phyloP scores from a whole-genome alignment of 2,888 invertebrate species.

The Drosophila formosana region DNA sequence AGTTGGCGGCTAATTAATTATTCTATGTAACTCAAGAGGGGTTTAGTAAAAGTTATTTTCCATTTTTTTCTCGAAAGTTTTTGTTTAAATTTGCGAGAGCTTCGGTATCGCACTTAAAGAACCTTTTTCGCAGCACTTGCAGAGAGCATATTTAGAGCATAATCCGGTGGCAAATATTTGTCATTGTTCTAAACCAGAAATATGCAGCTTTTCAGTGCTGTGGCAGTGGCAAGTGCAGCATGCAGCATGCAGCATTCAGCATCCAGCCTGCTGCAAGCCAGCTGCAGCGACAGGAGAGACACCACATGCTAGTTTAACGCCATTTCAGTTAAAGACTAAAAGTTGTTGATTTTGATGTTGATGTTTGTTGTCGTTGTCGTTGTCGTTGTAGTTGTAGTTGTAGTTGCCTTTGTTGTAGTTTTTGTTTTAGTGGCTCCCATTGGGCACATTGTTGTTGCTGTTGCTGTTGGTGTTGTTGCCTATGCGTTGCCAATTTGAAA shows the following conservation, averaged over 20 bases:
- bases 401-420: constrained; percentile 30
- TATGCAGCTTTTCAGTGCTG: constrained; percentile 40
- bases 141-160: constrained; percentile 18
- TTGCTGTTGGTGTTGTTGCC: constrained; percentile 41
- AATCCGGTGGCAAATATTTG: constrained; percentile 50
- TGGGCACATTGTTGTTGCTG: constrained; percentile 31
- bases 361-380: constrained; percentile 32
- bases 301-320: constrained; percentile 49
- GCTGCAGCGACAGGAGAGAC: constrained; percentile 15
- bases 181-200: constrained; percentile 53
- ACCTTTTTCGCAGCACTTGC: background rate
- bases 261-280: constrained; percentile 1
- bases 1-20: constrained; percentile 14
- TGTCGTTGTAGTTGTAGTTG: constrained; percentile 8
- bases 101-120: constrained; percentile 13
- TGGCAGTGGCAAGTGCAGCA: constrained; percentile 5
- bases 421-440: constrained; percentile 39
- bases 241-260: background rate
- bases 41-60: constrained; percentile 1
- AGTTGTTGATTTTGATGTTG: constrained; percentile 62
- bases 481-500: constrained; percentile 65
- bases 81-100: background rate
- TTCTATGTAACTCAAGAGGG: background rate
- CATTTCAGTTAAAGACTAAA: constrained; percentile 61
- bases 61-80: background rate